These are phyloP conservation scores for Myiopsitta monachus DNA, from an alignment of 2,113 vertebrate genomes.

Conservation along the genomic window DNA sequence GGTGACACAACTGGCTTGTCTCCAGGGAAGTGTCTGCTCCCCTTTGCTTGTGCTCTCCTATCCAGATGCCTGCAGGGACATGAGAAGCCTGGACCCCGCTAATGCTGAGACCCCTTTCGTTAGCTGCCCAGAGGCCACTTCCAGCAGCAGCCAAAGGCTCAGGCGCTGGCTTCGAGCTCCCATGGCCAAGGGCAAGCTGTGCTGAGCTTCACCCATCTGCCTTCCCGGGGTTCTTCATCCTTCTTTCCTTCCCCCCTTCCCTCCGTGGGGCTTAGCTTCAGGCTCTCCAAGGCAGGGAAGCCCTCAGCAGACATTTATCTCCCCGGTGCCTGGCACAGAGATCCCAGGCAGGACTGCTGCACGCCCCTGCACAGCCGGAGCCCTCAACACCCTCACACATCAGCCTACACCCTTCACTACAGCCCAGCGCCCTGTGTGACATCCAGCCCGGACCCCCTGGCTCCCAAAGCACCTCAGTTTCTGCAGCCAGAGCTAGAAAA, in stretches of 20 bases:
- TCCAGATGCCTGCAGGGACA: background rate
- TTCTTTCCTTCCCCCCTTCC: background rate
- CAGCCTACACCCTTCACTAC: background rate
- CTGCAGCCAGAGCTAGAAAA: background rate
- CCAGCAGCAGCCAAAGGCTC: background rate
- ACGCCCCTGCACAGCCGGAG: background rate
- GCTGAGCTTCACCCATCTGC: fast-evolving
- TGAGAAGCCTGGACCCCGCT: background rate
- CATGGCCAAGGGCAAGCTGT: fast-evolving
- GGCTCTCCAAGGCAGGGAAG: background rate
- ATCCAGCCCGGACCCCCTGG: background rate
- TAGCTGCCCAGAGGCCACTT: fast-evolving
- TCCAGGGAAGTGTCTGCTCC: background rate
- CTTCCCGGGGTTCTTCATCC: background rate
- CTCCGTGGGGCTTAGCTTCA: fast-evolving
- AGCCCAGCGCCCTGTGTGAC: background rate
- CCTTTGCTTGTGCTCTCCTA: background rate
- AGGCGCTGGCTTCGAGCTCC: background rate
- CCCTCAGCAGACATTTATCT: background rate
- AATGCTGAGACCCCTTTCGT: background rate
- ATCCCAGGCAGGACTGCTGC: background rate
- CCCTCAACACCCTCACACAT: background rate
- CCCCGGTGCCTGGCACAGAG: background rate
- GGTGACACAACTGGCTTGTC: background rate
- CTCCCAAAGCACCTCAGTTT: background rate